Evolutionary conservation across 1,140 invertebrate genomes (phyloP), one percentile per base, ranked within the genome.

Genomic region (Argopecten irradians): DNA sequence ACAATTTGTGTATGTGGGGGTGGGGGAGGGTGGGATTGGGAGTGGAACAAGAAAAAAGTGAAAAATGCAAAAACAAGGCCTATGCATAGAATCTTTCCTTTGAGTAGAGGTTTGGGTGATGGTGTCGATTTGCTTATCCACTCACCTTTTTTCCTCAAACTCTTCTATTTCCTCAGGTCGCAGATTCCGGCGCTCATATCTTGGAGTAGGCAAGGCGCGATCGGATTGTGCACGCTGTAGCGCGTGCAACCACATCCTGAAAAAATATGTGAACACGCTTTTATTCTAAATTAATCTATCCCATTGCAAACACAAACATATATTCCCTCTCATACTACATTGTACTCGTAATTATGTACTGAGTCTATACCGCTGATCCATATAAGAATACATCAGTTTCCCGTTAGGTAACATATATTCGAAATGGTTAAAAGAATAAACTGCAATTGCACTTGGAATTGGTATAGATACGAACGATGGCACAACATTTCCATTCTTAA

Each of bases 181-280:
- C 0, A 89, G 87, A 36, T 92, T 92, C 83, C 90, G 88, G 11
- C 91, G 82, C 16, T 90, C 89, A 82, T 91, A 91, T 84, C 90
- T 88, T 9, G 91, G 89, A 32, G 91, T 91, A 1, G 90, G 90
- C 33, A 92, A 43, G 19, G 89, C 87, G n/a, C 86, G 90, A 22
- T 91, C 91, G 5, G 91, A 89, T 28, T 92, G 90, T 5, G 91
- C 90, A 83, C 89, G 86, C 36, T 87, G 85, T 14, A 92, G 46
- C n/a, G 91, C 91, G 35, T 89, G 88, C 14, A 88, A 34, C 91
- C 91, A 92, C 87, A 92, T 89, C 33, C 91, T 92, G 32, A 33
- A 36, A 86, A 3, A 33, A 35, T 28, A 16, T n/a, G n/a, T n/a
- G 55, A 35, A 35, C 85, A 84, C 2, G 8, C 9, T 84, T 84